phyloP scores from a whole-genome alignment of 92 coral and sea anemone species.

The Paragorgia papillata region DNA sequence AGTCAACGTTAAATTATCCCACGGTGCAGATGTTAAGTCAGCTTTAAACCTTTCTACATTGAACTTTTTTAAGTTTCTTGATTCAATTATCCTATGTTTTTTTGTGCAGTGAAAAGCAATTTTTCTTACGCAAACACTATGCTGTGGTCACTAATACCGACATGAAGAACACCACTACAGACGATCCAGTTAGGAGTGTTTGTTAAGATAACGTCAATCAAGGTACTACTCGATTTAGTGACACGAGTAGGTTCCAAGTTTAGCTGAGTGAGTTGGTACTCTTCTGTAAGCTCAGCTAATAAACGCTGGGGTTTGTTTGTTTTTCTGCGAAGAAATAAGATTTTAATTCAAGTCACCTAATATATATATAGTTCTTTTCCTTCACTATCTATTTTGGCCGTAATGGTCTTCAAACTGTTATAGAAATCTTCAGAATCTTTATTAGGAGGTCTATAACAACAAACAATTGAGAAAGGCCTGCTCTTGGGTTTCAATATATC shows the following conservation, averaged over 20 bases:
- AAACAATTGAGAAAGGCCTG: constrained; percentile 36
- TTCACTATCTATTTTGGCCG: not conserved
- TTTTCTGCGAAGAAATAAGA: constrained; percentile 2
- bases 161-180: not conserved
- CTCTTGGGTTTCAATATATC: constrained; percentile 44
- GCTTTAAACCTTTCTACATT: not conserved
- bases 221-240: constrained; percentile 10
- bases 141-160: constrained; percentile 26
- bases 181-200: not conserved
- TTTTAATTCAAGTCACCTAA: not conserved
- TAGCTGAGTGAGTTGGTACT: constrained; percentile 33
- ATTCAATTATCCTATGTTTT: not conserved
- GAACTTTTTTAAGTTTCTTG: constrained; percentile 2
- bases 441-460: constrained; percentile 44
- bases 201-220: not conserved
- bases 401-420: constrained; percentile 9
- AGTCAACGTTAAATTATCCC: not conserved
- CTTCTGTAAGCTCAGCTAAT: constrained; percentile 17
- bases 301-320: constrained; percentile 22
- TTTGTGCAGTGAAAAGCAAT: constrained; percentile 3
- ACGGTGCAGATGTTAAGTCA: not conserved
- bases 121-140: constrained; percentile 21
- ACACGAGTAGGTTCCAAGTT: constrained; percentile 37
- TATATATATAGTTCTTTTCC: constrained; percentile 13
- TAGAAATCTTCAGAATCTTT: constrained; percentile 3